Conservation (phyloP, 2,797 vertebrate genomes). For the Schizopygopsis pylzovi region DNA sequence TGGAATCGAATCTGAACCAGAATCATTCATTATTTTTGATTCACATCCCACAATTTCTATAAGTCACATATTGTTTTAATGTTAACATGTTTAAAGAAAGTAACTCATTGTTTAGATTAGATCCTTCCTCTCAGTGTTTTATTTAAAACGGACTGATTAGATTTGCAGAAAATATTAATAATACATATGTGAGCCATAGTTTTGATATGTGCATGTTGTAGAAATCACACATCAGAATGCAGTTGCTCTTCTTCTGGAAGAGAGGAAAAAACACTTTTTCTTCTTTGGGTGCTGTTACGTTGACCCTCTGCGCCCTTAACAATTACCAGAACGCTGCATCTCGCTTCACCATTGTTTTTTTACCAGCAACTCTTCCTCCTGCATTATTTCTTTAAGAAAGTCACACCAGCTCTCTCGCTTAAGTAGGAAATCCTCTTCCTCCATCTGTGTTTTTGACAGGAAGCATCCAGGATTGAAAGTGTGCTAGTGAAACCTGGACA, state of each 20-base stretch:
- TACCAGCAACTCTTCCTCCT: slow-evolving; percentile 2
- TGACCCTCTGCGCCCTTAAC: slow-evolving; percentile 15
- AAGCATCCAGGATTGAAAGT: background rate
- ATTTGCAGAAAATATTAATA: slow-evolving; percentile 18
- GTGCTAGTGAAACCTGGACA: background rate
- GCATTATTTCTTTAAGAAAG: slow-evolving; percentile 22
- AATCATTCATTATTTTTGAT: background rate
- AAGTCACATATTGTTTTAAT: background rate
- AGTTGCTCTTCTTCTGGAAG: slow-evolving; percentile 14
- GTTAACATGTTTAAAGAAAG: background rate
- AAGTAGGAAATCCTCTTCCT: slow-evolving; percentile 57
- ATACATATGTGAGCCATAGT: slow-evolving; percentile 18
- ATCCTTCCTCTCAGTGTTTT: background rate
- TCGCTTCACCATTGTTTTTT: slow-evolving; percentile 48
- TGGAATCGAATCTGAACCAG: background rate
- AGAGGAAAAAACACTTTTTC: background rate
- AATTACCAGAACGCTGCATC: background rate
- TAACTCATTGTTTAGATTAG: background rate
- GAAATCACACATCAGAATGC: slow-evolving; percentile 13
- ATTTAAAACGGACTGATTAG: slow-evolving; percentile 16
- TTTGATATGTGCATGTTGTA: slow-evolving; percentile 12
- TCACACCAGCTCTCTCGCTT: background rate
- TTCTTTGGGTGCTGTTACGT: background rate
- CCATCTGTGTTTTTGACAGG: slow-evolving; percentile 28
- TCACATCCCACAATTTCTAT: background rate